phyloP scores from a whole-genome alignment of 2,888 invertebrate genomes.

The Tenthredo livida region DNA sequence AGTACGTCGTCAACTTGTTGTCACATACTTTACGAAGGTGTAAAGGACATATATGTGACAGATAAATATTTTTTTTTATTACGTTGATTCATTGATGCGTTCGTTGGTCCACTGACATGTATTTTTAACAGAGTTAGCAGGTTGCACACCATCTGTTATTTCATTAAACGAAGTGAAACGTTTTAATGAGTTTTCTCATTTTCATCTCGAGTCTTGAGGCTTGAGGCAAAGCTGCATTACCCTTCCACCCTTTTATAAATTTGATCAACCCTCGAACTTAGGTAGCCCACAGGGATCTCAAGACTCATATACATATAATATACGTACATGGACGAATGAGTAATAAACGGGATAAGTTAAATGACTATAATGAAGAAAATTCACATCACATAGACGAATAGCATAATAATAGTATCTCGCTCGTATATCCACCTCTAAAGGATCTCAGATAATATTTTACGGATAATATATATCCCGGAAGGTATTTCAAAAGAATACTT shows the following conservation, averaged over 20 bases:
- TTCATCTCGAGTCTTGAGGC: neutral
- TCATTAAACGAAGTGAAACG: neutral
- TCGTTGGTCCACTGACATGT: neutral
- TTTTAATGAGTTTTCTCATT: neutral
- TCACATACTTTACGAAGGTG: neutral
- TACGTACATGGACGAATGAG: neutral
- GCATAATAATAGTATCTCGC: neutral
- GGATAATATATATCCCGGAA: neutral
- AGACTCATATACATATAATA: neutral
- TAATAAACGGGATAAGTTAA: neutral
- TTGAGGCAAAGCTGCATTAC: neutral
- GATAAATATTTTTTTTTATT: neutral
- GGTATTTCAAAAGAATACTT: neutral
- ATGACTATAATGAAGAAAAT: conserved; percentile 2
- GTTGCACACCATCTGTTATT: neutral
- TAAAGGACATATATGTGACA: neutral
- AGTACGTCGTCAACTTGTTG: conserved; percentile 2
- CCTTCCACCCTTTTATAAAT: neutral
- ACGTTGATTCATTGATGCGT: neutral
- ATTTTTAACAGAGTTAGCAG: neutral
- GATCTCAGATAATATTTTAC: neutral
- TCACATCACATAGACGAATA: neutral
- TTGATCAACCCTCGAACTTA: neutral
- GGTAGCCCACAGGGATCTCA: neutral
- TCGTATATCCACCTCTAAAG: neutral